Base-by-base conservation (phyloP, 2,888 invertebrate species). In the Meganola albula region DNA sequence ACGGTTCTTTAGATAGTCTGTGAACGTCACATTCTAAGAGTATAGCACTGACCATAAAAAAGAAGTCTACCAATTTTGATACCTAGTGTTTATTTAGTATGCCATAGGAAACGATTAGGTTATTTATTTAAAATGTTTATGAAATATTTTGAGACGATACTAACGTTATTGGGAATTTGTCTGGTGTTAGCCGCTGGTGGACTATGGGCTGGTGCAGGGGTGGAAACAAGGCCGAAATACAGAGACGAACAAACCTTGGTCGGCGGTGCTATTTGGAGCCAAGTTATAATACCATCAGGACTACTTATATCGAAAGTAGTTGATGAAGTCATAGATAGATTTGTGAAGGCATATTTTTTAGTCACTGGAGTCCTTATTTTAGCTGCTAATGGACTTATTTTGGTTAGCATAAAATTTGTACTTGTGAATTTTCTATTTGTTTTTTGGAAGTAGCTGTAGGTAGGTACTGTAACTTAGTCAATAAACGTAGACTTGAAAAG, bases 191-290 rank as follows among this genome's bases (percentile, higher is more conserved):
- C 41, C 3, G 67, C 72, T 3, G 70, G 58, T 0, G 67, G 58
- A 1, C 40, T 78, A 9, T 83, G 83, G 82, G 51, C 65, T 0
- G 58, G 63, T 0, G 61, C 75, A 1, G 62, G 58, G 1, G 53
- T 71, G 2, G 48, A 57, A 4, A 35, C 38, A 1, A 65, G 76
- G 8, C 70, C 73, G 0, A 75, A 65, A 32, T 54, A 63, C 16
- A 58, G 56, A 32, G 74, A 80, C 12, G 74, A 75, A 32, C 76
- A 80, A 46, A 77, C 76, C 0, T 37, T 80, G 0, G 41, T 83
- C 0, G 74, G 73, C 2, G 80, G 82, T 1, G 53, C 79, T 1
- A 53, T 82, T 37, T 83, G 82, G 82, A 76, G 82, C 12, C 83
- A 83, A 44, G 60, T 58, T 1, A 40, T 80, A 10, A 64, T 82